phyloP scores from a whole-genome alignment of 2,113 vertebrate genomes.

The Carollia perspicillata region DNA sequence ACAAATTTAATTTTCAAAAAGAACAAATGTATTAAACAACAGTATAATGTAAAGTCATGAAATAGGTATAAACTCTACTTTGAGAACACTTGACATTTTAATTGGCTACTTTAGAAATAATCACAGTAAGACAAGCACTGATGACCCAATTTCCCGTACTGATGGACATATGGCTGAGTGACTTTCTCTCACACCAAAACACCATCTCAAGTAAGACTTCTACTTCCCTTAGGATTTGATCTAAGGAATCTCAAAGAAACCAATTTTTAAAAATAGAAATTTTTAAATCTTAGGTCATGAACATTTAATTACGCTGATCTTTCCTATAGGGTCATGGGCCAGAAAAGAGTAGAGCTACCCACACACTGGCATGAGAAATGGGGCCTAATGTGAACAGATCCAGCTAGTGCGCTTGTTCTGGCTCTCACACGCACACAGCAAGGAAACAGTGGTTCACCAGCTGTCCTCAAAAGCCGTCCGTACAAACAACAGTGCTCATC shows the following conservation, averaged over 20 bases:
- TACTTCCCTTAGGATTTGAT: not conserved
- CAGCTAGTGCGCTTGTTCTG: not conserved
- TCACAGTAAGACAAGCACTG: not conserved
- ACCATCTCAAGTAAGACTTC: not conserved
- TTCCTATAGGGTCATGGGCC: not conserved
- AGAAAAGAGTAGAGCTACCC: not conserved
- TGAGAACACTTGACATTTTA: not conserved
- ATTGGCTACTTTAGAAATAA: not conserved
- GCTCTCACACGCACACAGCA: not conserved
- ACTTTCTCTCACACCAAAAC: not conserved
- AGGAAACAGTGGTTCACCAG: not conserved
- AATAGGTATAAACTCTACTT: not conserved
- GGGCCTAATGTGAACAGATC: not conserved
- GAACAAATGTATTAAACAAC: not conserved
- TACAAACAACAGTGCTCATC: not conserved
- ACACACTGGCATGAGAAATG: not conserved
- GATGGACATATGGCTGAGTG: not conserved
- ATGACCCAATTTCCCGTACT: not conserved
- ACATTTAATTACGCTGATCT: not conserved
- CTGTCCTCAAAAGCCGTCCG: not conserved
- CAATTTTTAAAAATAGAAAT: not conserved
- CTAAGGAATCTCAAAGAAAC: not conserved
- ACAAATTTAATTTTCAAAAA: not conserved
- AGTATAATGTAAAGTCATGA: not conserved
- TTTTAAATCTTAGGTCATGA: not conserved